A percentile compares a stretch with the other conserved stretches of the same genome.
Evolutionary conservation across 2,888 invertebrate species (phyloP).

Genomic region (Pachymerium ferrugineum): DNA sequence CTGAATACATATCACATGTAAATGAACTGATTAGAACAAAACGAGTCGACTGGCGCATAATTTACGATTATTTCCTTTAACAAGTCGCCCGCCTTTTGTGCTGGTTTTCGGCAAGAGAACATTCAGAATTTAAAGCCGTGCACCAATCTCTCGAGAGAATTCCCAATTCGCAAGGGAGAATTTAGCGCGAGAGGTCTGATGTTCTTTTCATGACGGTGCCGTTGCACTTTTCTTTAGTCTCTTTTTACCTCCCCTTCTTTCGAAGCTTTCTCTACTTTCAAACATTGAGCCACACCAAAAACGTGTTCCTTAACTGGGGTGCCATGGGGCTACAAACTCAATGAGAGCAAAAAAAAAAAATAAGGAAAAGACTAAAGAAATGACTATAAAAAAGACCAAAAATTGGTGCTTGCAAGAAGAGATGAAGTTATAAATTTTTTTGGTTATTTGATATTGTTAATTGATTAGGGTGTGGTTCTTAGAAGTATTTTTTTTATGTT

Average conservation of each 20-base stretch:
- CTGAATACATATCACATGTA: too few species aligned
- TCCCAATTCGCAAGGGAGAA: constrained; percentile 8
- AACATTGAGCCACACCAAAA: constrained; percentile 6
- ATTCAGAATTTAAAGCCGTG: constrained; percentile 9
- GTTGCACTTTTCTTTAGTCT: not conserved
- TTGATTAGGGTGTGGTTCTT: too few species aligned
- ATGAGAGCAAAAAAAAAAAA: not conserved
- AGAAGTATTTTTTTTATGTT: too few species aligned
- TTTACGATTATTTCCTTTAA: too few species aligned
- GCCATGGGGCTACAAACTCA: not conserved
- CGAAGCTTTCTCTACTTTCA: not conserved
- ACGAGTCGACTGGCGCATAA: too few species aligned
- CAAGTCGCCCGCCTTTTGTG: too few species aligned
- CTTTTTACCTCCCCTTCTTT: not conserved
- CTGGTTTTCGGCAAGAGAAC: too few species aligned
- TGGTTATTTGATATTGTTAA: too few species aligned
- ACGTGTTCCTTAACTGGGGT: not conserved
- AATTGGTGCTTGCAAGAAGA: too few species aligned
- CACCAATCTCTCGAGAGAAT: not conserved
- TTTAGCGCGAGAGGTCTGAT: constrained; percentile 1
- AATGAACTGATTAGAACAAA: too few species aligned
- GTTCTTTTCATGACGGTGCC: not conserved
- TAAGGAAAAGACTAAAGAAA: not conserved
- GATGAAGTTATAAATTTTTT: too few species aligned
- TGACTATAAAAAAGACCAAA: not conserved